A percentile compares a stretch with the other conserved stretches of the same genome.
phyloP scores from a whole-genome alignment of 1,140 invertebrate species.

The Caenorhabditis brenneri region DNA sequence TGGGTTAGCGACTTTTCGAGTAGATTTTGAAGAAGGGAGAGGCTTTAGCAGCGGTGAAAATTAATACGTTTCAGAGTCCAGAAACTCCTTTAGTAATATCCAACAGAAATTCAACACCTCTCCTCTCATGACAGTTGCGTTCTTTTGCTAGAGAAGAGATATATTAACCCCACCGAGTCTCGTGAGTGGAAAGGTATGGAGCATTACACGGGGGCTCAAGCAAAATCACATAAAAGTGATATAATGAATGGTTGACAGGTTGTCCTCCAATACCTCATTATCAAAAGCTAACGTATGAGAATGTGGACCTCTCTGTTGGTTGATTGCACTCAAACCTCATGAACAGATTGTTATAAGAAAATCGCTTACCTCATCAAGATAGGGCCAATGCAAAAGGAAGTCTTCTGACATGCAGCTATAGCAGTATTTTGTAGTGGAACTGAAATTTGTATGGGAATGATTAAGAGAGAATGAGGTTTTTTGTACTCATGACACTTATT shows the following conservation, averaged over 20 bases:
- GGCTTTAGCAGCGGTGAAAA: neutral
- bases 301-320: neutral
- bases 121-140: constrained; percentile 29
- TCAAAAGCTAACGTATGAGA: neutral
- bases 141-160: neutral
- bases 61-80: constrained; percentile 31
- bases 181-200: neutral
- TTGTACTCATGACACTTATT: too few relatives aligned
- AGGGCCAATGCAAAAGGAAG: constrained; percentile 65
- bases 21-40: neutral
- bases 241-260: constrained; percentile 40
- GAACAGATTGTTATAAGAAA: neutral
- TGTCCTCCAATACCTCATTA: neutral
- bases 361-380: constrained; percentile 62
- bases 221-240: constrained; percentile 30
- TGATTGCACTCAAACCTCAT: too few relatives aligned
- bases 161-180: neutral
- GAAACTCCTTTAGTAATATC: neutral
- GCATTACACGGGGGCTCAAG: neutral
- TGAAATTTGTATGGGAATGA: too few relatives aligned
- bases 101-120: constrained; percentile 28
- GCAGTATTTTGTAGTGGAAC: constrained; percentile 53
- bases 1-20: neutral
- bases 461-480: neutral
- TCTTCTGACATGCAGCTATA: constrained; percentile 67